A percentile compares a stretch with the other conserved stretches of the same genome.
phyloP scores from a whole-genome alignment of 1,140 invertebrate species.

The Megalopta genalis region DNA sequence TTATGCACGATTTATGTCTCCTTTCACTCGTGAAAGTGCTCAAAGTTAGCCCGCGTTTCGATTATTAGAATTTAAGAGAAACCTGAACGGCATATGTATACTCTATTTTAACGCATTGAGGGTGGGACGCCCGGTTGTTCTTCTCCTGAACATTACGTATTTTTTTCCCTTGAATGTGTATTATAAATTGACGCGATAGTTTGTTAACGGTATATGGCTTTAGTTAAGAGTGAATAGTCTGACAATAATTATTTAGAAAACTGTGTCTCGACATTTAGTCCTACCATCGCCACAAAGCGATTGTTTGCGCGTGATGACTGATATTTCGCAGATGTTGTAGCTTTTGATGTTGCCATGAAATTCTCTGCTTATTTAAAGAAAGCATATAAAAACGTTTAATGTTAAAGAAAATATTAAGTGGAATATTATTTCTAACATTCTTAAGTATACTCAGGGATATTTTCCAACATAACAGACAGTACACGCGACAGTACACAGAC shows the following conservation, averaged over 20 bases:
- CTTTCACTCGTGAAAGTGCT: slow-evolving; percentile 29
- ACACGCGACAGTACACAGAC: neutral
- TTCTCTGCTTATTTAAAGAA: neutral
- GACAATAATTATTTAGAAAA: neutral
- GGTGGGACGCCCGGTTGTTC: neutral
- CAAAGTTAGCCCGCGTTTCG: slow-evolving; percentile 26
- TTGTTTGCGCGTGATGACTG: neutral
- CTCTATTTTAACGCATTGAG: slow-evolving; percentile 16
- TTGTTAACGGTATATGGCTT: neutral
- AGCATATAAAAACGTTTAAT: neutral
- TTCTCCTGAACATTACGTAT: neutral
- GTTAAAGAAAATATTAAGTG: too few species aligned
- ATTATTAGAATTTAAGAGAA: slow-evolving; percentile 18
- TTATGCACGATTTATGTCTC: slow-evolving; percentile 53
- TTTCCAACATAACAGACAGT: neutral
- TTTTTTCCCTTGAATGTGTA: too few species aligned
- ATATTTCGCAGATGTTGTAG: neutral
- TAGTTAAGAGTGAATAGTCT: neutral
- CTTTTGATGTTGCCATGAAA: neutral
- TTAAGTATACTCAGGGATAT: neutral
- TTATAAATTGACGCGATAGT: neutral
- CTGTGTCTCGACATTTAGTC: neutral
- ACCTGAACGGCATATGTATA: neutral
- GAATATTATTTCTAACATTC: neutral
- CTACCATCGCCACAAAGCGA: too few species aligned